These are phyloP conservation scores for Branchinecta lindahli DNA, from an alignment of 1,140 invertebrate species.

Conservation along the genomic window DNA sequence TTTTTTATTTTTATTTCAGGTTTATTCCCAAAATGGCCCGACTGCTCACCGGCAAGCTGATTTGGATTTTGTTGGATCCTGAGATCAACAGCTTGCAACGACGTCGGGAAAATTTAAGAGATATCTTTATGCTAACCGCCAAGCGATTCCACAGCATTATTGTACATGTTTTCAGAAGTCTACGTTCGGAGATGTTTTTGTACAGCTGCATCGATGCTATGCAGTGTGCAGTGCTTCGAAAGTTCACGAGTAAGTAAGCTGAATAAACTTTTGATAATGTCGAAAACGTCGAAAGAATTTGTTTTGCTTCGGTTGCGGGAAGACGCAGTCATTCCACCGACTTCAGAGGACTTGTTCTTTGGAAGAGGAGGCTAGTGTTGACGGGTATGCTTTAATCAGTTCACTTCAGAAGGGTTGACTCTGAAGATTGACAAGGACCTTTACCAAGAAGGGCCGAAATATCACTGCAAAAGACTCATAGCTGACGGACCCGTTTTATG, in stretches of 20 bases:
- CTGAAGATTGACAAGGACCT: no score
- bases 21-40: not conserved
- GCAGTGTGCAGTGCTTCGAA: not conserved
- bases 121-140: not conserved
- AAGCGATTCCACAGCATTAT: not conserved
- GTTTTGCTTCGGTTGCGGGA: not conserved
- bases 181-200: not conserved
- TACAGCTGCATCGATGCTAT: not conserved
- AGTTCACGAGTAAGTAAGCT: not conserved
- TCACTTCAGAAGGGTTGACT: no score
- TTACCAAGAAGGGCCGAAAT: no score
- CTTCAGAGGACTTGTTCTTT: no score
- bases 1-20: not conserved
- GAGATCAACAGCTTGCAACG: not conserved
- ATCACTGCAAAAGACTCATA: no score
- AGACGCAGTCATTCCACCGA: no score
- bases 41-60: not conserved
- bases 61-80: not conserved
- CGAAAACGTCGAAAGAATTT: not conserved
- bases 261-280: not conserved
- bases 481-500: no score
- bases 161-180: not conserved
- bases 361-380: no score
- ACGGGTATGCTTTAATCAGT: no score
- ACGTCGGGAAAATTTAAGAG: not conserved